Conservation (phyloP, 2,113 vertebrate genomes). For the Pseudorhombus dupliciocellatus region DNA sequence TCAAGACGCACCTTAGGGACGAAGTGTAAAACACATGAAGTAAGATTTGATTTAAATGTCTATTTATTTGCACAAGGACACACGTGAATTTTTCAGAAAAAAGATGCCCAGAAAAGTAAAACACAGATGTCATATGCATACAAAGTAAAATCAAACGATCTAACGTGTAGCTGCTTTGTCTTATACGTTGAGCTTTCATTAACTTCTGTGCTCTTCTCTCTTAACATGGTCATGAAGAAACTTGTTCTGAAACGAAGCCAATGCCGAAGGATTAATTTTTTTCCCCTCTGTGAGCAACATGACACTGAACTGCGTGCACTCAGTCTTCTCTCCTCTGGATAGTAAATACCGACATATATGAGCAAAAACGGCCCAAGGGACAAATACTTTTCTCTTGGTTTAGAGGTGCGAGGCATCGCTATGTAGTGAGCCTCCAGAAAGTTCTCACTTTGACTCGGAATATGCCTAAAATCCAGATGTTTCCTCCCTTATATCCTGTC, state of each 20-base stretch:
- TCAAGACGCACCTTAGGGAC: constrained; percentile 83
- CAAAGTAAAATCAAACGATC: constrained; percentile 14
- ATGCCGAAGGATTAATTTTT: constrained; percentile 41
- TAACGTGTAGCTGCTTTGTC: background rate
- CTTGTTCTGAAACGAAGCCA: constrained; percentile 60
- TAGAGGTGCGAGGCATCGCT: background rate
- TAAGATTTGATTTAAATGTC: background rate
- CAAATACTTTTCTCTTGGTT: constrained; percentile 11
- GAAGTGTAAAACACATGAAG: background rate
- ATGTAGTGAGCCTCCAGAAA: background rate
- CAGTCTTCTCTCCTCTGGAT: constrained; percentile 25
- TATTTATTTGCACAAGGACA: background rate
- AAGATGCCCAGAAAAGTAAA: background rate
- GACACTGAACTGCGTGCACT: constrained; percentile 33
- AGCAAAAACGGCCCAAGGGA: constrained; percentile 20
- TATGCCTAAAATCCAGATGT: background rate
- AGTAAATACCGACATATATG: constrained; percentile 36
- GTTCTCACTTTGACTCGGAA: constrained; percentile 1
- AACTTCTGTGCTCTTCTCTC: constrained; percentile 28
- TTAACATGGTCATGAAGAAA: constrained; percentile 59
- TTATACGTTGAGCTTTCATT: constrained; percentile 29
- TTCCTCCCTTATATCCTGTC: background rate
- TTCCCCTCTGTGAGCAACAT: constrained; percentile 35
- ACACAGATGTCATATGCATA: background rate
- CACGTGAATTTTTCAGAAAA: background rate